A percentile compares a stretch with the other conserved stretches of the same genome.
Evolutionary conservation across 2,113 vertebrate species (phyloP).

Genomic region (Trogon surrucura): DNA sequence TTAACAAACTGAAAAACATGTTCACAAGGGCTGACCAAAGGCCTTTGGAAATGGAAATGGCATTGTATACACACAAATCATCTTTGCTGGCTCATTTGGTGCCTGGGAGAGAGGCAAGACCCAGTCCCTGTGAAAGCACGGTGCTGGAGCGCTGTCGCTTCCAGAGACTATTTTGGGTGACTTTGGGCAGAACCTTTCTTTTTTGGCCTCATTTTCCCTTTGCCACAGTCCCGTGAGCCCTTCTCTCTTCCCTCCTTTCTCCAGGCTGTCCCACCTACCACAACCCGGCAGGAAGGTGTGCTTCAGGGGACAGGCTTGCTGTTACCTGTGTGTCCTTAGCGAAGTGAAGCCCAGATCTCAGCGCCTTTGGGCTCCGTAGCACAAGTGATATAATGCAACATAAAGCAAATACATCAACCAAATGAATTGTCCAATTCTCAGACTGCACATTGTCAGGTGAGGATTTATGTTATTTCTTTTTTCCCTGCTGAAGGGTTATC

Average conservation of each 20-base stretch:
- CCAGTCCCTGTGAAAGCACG: not conserved
- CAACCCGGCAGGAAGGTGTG: fast-evolving
- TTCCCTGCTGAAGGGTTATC: not conserved
- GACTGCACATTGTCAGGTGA: not conserved
- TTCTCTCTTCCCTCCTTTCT: not conserved
- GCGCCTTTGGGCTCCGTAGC: not conserved
- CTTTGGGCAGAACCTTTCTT: not conserved
- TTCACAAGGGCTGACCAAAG: not conserved
- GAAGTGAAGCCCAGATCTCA: not conserved
- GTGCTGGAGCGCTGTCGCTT: not conserved
- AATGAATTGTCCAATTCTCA: not conserved
- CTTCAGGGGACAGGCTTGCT: fast-evolving
- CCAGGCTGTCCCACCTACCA: not conserved
- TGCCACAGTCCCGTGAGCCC: not conserved
- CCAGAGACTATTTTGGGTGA: too few relatives aligned
- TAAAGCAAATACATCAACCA: not conserved
- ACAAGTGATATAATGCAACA: not conserved
- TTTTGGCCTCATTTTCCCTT: not conserved
- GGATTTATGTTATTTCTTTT: not conserved
- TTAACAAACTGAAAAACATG: not conserved
- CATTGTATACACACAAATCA: too few relatives aligned
- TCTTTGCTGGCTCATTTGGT: not conserved
- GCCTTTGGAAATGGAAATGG: not conserved
- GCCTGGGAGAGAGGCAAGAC: not conserved
- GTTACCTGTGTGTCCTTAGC: fast-evolving